Evolutionary conservation across 2,113 vertebrate species (phyloP), one percentile per base, ranked within the genome.

Genomic region (Colaptes auratus): DNA sequence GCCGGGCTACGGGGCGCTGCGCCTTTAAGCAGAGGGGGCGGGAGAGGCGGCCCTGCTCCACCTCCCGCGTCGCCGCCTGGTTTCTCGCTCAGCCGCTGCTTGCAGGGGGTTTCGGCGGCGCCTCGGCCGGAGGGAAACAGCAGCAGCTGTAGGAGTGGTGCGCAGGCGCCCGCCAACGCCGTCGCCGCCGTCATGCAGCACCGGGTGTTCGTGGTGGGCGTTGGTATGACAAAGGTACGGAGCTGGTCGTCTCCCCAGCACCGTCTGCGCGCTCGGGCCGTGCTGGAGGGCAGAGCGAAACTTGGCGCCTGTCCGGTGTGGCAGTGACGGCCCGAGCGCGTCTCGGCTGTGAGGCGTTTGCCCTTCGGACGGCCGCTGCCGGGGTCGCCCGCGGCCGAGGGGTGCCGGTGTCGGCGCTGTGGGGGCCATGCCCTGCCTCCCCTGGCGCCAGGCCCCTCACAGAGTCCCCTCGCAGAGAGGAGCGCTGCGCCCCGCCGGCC

Each of bases 161-260:
- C 1, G 7, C 0, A 7, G 64, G 39, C 19, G 30, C 42, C 28
- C 9, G 19, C n/a, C n/a, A n/a, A n/a, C n/a, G n/a, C 30, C 0
- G 2, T 0, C 1, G 27, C 10, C 52, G 39, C 58, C 65, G 4
- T 15, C 46, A 67, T 63, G 85, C 33, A 6, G 14, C 10, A 18
- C 7, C 71, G 98, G 31, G 99, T 98, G 53, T 99, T 99, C 94
- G 98, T 99, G 93, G 97, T 99, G 95, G 99, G 99, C n/a, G 99
- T 99, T 60, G 99, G 99, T 25, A 99, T 99, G 99, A 99, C 99
- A 44, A 99, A 99, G 99, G 99, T 99, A 67, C 44, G 6, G 72
- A 56, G 19, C 31, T 15, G 36, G n/a, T 21, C 4, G 52, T 24
- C 18, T 61, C 5, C 18, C 28, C n/a, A n/a, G n/a, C 56, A 2